Base-by-base conservation (phyloP, 2,888 invertebrate species). In the Clepsis dumicolana region DNA sequence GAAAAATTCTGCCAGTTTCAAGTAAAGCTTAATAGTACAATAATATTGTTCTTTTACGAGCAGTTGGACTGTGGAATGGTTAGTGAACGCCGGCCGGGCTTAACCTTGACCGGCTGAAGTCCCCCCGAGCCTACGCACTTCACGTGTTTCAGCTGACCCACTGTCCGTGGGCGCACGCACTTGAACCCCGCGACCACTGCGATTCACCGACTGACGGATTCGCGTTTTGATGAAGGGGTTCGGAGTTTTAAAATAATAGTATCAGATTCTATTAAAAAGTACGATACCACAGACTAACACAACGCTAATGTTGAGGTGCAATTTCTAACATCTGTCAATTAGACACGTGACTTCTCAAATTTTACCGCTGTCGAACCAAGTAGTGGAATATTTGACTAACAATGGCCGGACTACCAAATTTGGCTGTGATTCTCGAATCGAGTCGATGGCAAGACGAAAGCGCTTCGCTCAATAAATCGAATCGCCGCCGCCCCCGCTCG, bases 401-500 rank as follows among this genome's bases (percentile, higher is more conserved):
- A 70, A 61, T 50, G 38, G 21, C 35, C 63, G 70, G 44, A 70
- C 71, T 74, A 63, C 76, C 76, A 71, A 84, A 81, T 82, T 79
- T 71, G 76, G 77, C 67, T 70, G 53, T 38, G 57, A 52, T 62
- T 48, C 38, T 56, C 62, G 38, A 16, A 25, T 35, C 41, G n/a
- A 61, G 67, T 50, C 56, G 62, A 62, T 57, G 73, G 75, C 77
- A 76, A 74, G 75, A 63, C 75, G 75, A 74, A 80, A 79, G 79
- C 80, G 79, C 75, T 78, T 82, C 77, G 78, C 78, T 84, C 86
- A 85, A 91, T 92, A 91, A 90, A 90, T 89, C 82, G 85, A 81
- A 78, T 79, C 77, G 80, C 79, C 77, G 79, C 83, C 87, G 88
- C 86, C 90, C 87, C 86, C 88, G 85, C 87, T 84, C 91, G 87